These are phyloP conservation scores for Hartigia nigra DNA, from an alignment of 2,888 invertebrate species.

Conservation along the genomic window DNA sequence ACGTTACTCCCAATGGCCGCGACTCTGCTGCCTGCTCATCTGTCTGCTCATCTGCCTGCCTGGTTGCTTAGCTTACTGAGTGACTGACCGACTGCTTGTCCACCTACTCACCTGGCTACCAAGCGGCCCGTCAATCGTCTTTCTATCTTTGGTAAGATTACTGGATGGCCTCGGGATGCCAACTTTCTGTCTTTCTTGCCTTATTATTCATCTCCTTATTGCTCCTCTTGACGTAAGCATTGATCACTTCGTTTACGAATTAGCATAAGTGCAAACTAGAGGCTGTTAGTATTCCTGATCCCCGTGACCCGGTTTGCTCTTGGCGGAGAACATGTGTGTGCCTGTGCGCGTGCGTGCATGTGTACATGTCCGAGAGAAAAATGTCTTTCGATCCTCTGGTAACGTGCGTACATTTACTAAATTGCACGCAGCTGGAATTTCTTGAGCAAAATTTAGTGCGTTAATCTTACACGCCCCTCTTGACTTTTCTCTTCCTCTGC, in stretches of 20 bases:
- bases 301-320: background rate
- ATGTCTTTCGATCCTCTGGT: background rate
- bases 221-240: background rate
- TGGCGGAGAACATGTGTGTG: background rate
- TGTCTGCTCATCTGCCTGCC: constrained; percentile 21
- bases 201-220: constrained; percentile 23
- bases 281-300: background rate
- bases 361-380: background rate
- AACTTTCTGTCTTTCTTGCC: constrained; percentile 16
- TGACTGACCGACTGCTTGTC: background rate
- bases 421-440: constrained; percentile 20
- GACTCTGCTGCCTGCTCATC: constrained; percentile 25
- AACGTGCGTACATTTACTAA: constrained; percentile 25
- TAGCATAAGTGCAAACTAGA: background rate
- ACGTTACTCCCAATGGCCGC: background rate
- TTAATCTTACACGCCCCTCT: background rate
- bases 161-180: background rate
- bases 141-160: background rate
- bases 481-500: background rate
- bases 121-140: background rate
- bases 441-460: background rate
- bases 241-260: background rate
- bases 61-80: background rate
- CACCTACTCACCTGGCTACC: background rate
- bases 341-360: background rate